Evolutionary conservation across 2,888 invertebrate species (phyloP).

Genomic region (Acanthosepion esculentum): DNA sequence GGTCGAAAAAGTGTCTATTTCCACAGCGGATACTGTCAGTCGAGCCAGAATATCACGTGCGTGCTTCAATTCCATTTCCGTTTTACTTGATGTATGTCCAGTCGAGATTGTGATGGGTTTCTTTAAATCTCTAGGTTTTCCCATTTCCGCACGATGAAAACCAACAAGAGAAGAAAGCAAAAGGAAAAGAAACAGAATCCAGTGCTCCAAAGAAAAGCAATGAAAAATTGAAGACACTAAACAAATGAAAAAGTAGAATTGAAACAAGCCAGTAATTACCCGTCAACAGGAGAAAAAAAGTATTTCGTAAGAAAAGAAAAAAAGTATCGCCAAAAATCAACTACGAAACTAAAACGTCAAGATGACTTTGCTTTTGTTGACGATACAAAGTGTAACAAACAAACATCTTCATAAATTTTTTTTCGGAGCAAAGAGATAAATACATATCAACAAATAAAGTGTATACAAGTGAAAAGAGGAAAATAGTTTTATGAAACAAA

Average conservation of each 20-base stretch:
- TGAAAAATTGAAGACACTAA: not conserved
- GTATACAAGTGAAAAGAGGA: no score
- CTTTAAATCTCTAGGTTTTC: not conserved
- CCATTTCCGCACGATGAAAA: not conserved
- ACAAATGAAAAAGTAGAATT: not conserved
- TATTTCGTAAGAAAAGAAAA: not conserved
- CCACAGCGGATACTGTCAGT: not conserved
- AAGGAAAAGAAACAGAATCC: not conserved
- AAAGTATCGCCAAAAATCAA: not conserved
- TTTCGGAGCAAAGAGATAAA: no score
- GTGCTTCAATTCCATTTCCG: not conserved
- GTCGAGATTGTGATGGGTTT: slow-evolving; percentile 21
- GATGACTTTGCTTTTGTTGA: no score
- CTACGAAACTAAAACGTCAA: not conserved
- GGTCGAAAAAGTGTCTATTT: not conserved
- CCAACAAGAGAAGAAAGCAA: not conserved
- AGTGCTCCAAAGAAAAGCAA: not conserved
- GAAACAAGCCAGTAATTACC: slow-evolving; percentile 5
- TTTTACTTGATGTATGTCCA: slow-evolving; percentile 8
- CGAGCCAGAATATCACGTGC: not conserved
- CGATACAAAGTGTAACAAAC: no score
- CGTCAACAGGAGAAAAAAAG: not conserved
- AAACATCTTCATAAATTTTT: no score
- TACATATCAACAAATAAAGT: no score
- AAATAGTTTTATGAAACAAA: no score